phyloP scores from a whole-genome alignment of 2,888 invertebrate genomes.

The Dasysyrphus tricinctus region DNA sequence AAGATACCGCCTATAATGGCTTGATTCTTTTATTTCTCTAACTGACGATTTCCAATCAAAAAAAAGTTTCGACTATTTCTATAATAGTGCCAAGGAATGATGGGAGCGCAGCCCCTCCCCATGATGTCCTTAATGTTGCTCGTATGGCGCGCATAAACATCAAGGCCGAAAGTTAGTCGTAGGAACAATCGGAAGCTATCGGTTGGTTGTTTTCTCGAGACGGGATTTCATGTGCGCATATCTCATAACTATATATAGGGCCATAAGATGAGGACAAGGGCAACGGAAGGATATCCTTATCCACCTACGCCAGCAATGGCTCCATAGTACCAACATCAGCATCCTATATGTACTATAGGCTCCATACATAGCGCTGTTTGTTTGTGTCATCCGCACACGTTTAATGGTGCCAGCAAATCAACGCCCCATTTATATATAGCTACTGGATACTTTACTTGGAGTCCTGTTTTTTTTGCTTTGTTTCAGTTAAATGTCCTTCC shows the following conservation, averaged over 20 bases:
- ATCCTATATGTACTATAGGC: slow-evolving; percentile 61
- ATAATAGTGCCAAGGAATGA: slow-evolving; percentile 51
- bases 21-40: slow-evolving; percentile 38
- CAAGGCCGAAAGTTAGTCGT: slow-evolving; percentile 67
- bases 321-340: slow-evolving; percentile 12
- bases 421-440: slow-evolving; percentile 71
- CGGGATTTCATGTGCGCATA: slow-evolving; percentile 69
- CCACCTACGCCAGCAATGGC: slow-evolving; percentile 56
- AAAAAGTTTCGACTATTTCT: slow-evolving; percentile 72
- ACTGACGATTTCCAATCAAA: slow-evolving; percentile 71
- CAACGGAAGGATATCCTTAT: slow-evolving; percentile 42
- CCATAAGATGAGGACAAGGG: slow-evolving; percentile 2
- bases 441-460: slow-evolving; percentile 64
- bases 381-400: slow-evolving; percentile 70
- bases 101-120: slow-evolving; percentile 57
- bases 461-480: slow-evolving; percentile 22
- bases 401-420: slow-evolving; percentile 67
- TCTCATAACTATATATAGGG: slow-evolving; percentile 50
- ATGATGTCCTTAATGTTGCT: slow-evolving; percentile 69
- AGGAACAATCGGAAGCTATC: slow-evolving; percentile 73
- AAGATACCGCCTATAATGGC: slow-evolving; percentile 66
- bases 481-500: slow-evolving; percentile 41
- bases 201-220: slow-evolving; percentile 74
- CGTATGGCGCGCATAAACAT: slow-evolving; percentile 70
- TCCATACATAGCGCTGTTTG: slow-evolving; percentile 69